Percentiles rank a stretch among this genome's conserved stretches.
phyloP scores from a whole-genome alignment of 2,113 vertebrate genomes.

The Myodes glareolus region DNA sequence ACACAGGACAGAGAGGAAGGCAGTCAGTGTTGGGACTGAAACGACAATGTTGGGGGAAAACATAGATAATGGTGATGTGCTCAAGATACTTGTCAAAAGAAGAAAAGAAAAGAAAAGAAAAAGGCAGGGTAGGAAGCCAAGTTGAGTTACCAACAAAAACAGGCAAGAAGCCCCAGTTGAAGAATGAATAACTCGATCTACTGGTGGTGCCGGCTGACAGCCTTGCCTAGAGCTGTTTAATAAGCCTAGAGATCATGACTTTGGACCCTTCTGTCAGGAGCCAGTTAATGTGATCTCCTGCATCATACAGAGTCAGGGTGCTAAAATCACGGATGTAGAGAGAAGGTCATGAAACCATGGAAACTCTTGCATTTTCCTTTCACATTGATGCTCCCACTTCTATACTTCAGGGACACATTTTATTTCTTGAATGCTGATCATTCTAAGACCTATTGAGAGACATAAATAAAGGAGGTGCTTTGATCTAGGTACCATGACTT shows the following conservation, averaged over 20 bases:
- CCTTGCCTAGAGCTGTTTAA: conserved; percentile 56
- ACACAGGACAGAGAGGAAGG: neutral
- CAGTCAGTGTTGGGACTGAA: neutral
- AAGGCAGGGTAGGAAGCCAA: neutral
- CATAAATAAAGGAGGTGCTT: neutral
- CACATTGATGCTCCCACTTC: neutral
- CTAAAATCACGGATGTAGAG: neutral
- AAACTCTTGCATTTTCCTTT: conserved; percentile 1
- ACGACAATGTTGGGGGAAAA: neutral
- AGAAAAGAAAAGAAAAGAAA: neutral
- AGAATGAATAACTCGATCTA: neutral
- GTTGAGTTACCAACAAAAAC: neutral
- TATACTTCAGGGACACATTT: neutral
- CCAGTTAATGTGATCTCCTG: neutral
- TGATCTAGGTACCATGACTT: neutral
- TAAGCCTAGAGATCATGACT: neutral
- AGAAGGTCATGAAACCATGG: conserved; percentile 16
- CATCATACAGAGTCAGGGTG: neutral
- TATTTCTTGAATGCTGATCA: neutral
- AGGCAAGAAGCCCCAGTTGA: neutral
- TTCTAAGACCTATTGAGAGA: neutral
- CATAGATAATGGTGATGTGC: neutral
- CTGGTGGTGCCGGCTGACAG: conserved; percentile 33
- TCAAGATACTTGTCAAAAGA: conserved; percentile 10
- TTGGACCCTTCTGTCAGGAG: neutral